phyloP scores from a whole-genome alignment of 2,797 vertebrate species.

The Tolypeutes matacus region DNA sequence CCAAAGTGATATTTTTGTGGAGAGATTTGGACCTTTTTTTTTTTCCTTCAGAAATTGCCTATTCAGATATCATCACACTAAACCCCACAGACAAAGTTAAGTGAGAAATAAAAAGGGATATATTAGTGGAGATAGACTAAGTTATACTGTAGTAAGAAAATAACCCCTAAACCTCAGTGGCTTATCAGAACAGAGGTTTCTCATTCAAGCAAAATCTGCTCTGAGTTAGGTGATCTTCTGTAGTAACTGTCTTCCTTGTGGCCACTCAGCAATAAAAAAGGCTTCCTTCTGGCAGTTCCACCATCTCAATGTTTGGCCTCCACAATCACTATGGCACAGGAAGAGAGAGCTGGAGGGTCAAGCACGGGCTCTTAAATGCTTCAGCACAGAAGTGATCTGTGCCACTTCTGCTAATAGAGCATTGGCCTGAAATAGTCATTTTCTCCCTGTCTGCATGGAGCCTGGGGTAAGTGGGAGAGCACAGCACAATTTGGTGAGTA shows the following conservation, averaged over 20 bases:
- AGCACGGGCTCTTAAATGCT: background rate
- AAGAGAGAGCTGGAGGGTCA: no score
- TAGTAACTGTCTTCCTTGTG: background rate
- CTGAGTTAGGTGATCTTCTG: background rate
- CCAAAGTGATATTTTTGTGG: background rate
- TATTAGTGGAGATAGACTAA: background rate
- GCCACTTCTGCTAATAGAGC: no score
- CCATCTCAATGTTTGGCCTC: background rate
- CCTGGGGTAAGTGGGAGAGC: background rate
- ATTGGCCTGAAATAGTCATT: background rate
- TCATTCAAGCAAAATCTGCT: background rate
- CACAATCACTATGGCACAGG: background rate
- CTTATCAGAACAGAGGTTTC: constrained; percentile 3
- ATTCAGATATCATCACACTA: background rate
- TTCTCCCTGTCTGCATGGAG: background rate
- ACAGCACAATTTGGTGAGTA: background rate
- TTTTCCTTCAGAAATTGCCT: background rate
- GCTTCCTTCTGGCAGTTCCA: background rate
- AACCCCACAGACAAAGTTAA: background rate
- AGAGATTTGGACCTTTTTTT: background rate
- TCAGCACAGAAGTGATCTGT: no score
- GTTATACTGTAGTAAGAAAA: background rate
- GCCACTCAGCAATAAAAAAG: background rate
- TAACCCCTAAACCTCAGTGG: background rate
- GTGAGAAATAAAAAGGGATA: background rate